Percentiles rank a stretch among this genome's conserved stretches.
phyloP scores from a whole-genome alignment of 2,113 vertebrate genomes.

The Puma concolor region DNA sequence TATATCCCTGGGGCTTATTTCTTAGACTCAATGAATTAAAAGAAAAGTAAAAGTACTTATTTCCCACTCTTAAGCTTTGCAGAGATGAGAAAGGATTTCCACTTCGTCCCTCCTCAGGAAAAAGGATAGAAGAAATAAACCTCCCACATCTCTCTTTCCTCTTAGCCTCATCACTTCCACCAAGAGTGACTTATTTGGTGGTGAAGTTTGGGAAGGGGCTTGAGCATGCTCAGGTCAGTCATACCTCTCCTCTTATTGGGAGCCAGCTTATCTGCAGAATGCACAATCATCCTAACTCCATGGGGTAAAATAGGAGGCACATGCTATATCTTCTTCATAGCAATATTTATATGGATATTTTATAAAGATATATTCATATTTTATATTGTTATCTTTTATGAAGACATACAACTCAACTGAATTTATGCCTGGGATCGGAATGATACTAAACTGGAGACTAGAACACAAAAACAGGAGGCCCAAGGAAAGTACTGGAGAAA shows the following conservation, averaged over 20 bases:
- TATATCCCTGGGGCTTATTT: not conserved
- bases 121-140: not conserved
- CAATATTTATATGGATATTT: not conserved
- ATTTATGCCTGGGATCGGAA: not conserved
- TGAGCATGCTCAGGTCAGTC: not conserved
- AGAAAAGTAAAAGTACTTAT: not conserved
- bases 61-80: not conserved
- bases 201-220: not conserved
- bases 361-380: not conserved
- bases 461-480: not conserved
- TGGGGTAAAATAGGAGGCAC: not conserved
- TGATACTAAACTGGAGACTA: not conserved
- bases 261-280: not conserved
- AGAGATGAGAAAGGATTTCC: not conserved
- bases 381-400: not conserved
- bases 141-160: not conserved
- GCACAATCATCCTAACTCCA: not conserved
- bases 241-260: not conserved
- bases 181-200: too few species aligned
- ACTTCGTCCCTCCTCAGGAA: not conserved
- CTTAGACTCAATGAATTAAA: not conserved
- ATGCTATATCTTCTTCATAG: not conserved
- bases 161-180: not conserved
- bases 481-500: not conserved
- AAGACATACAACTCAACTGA: not conserved